phyloP scores from a whole-genome alignment of 2,888 invertebrate genomes.

The Drosophila imparisetae region DNA sequence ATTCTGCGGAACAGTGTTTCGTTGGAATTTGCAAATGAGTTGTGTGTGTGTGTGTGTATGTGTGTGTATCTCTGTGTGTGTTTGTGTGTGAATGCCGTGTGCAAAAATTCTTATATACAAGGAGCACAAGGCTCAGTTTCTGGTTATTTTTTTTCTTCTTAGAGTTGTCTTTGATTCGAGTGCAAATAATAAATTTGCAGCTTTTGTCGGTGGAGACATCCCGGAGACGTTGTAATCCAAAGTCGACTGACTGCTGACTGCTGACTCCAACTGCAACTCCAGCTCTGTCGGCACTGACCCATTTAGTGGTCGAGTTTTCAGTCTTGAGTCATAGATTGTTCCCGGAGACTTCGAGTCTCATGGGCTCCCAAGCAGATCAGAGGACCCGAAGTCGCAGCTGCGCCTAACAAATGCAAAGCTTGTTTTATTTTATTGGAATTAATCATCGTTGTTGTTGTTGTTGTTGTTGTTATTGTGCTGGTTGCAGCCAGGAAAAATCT shows the following conservation, averaged over 20 bases:
- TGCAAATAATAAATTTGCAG: slow-evolving; percentile 80
- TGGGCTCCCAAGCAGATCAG: slow-evolving; percentile 7
- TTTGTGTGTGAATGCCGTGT: slow-evolving; percentile 19
- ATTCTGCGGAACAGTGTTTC: slow-evolving; percentile 83
- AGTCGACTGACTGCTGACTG: slow-evolving; percentile 2
- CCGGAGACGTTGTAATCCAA: slow-evolving; percentile 78
- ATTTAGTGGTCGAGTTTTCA: slow-evolving; percentile 43
- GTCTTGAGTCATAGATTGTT: slow-evolving; percentile 24
- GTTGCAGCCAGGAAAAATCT: slow-evolving; percentile 39
- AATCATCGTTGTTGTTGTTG: slow-evolving; percentile 71
- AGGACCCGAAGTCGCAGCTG: slow-evolving; percentile 33
- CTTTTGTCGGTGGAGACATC: slow-evolving; percentile 69
- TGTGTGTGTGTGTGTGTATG: slow-evolving; percentile 54
- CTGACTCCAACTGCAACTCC: slow-evolving; percentile 1
- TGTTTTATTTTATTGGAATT: slow-evolving; percentile 82
- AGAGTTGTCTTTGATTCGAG: slow-evolving; percentile 70
- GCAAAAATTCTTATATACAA: slow-evolving; percentile 44
- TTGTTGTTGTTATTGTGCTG: slow-evolving; percentile 4
- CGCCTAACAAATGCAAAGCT: slow-evolving; percentile 59
- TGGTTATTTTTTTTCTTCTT: slow-evolving; percentile 19
- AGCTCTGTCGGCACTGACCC: slow-evolving; percentile 60
- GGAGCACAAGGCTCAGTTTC: slow-evolving; percentile 17
- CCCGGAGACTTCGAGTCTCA: slow-evolving; percentile 12
- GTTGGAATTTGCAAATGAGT: slow-evolving; percentile 84
- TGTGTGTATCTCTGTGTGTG: slow-evolving; percentile 14